Base-by-base conservation (phyloP, 2,888 invertebrate species). In the Leucoptera coffeella region DNA sequence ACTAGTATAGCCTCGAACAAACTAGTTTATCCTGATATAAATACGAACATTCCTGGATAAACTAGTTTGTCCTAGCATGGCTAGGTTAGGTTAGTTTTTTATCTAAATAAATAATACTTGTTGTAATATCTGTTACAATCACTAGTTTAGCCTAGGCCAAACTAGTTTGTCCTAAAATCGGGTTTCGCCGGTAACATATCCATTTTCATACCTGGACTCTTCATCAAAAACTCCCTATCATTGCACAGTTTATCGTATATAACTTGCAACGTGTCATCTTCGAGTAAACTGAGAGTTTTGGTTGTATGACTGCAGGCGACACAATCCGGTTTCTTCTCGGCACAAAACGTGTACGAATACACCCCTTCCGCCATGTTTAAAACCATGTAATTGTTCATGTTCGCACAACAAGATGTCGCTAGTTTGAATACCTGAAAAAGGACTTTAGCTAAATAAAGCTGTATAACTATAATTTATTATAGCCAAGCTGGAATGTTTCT, bases 291-390 rank as follows among this genome's bases (percentile, higher is more conserved):
- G 30, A 88, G 60, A 10, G 74, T 59, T 32, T 77, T 75, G 0
- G 82, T 80, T 5, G 75, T 59, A 45, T 83, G 83, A 40, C 88
- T 85, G 46, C 97, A 99, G 0, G 87, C 91, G 25, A 94, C 61
- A 50, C 99, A 99, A 45, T 87, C 83, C 0, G 79, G 58, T 36
- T 87, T 88, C 41, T 77, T 85, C 47, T 95, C 95, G 1, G 94
- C 90, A 52, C 86, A 85, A 50, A 93, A 97, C 1, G 94, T 92
- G 47, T 93, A 94, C 0, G 93, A 89, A 48, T 96, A 97, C 17
- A 97, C 87, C 1, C 97, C 97, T 45, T 95, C 94, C 1, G 87
- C 75, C 69, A 97, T 91, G 48, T 94, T 96, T 44, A 99, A 85
- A 30, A 96, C 91, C 82, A 96, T 82, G 48, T 96, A 99, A 61